Evolutionary conservation across 1,140 invertebrate species (phyloP).

Genomic region (Dryas iulia): DNA sequence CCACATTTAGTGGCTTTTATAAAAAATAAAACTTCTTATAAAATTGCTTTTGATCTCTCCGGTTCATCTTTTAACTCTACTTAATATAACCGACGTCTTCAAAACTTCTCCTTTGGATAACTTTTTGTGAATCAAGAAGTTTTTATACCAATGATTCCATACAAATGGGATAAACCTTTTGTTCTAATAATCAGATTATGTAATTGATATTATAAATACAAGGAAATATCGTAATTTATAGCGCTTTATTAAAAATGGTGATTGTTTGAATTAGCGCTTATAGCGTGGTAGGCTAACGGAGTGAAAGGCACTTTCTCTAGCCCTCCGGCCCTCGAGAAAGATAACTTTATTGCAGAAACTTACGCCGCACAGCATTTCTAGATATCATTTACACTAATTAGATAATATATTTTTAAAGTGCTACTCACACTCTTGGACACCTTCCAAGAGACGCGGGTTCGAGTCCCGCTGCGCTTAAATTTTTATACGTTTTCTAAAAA

Average conservation of each 20-base stretch:
- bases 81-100: background rate
- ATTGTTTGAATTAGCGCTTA: conserved; percentile 59
- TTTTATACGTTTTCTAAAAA: no score
- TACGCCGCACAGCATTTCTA: conserved; percentile 51
- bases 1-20: background rate
- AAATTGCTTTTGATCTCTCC: background rate
- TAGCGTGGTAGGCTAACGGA: conserved; percentile 40
- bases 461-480: no score
- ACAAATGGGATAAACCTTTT: background rate
- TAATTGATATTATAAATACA: background rate
- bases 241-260: conserved; percentile 14
- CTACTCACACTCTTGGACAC: no score
- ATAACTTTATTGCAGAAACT: conserved; percentile 66
- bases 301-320: conserved; percentile 75
- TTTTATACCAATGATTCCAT: background rate
- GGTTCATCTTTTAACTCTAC: background rate
- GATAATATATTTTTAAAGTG: no score
- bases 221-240: background rate
- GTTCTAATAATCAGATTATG: background rate
- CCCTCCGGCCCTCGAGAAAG: conserved; percentile 62
- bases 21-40: background rate
- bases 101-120: background rate
- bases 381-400: conserved; percentile 55
- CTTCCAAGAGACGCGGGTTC: no score
- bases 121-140: background rate